Percentiles rank a stretch among this genome's conserved stretches.
phyloP scores from a whole-genome alignment of 2,888 invertebrate species.

The Icerya purchasi region DNA sequence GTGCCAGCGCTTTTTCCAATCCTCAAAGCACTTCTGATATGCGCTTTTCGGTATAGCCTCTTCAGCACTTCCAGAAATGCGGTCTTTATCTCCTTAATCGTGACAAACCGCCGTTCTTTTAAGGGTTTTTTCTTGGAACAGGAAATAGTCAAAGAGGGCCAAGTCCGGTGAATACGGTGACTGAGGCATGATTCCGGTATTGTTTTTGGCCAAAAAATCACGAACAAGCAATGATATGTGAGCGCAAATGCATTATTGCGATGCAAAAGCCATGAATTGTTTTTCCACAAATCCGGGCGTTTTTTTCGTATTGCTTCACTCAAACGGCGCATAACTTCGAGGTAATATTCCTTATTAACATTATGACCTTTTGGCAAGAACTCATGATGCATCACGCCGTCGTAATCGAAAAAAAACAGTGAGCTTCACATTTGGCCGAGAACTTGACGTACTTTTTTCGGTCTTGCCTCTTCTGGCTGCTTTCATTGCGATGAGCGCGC shows the following conservation, averaged over 20 bases:
- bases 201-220: background rate
- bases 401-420: constrained; percentile 8
- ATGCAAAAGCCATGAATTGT: background rate
- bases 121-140: background rate
- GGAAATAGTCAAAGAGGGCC: background rate
- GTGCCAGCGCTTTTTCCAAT: too few relatives aligned
- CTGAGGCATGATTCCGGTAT: background rate
- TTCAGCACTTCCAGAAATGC: too few relatives aligned
- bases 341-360: background rate
- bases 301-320: background rate
- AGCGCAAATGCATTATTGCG: background rate
- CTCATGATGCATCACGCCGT: background rate
- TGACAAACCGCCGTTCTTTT: background rate
- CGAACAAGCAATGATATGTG: background rate
- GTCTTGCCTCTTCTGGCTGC: background rate
- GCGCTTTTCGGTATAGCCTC: too few relatives aligned
- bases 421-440: constrained; percentile 13
- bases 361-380: background rate
- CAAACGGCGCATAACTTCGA: background rate
- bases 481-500: constrained; percentile 13
- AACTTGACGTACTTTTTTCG: background rate
- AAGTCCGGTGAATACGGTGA: background rate
- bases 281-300: background rate
- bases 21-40: too few relatives aligned
- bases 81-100: too few relatives aligned